Base-by-base conservation (phyloP, 2,797 vertebrate species). In the Bovichtus variegatus region DNA sequence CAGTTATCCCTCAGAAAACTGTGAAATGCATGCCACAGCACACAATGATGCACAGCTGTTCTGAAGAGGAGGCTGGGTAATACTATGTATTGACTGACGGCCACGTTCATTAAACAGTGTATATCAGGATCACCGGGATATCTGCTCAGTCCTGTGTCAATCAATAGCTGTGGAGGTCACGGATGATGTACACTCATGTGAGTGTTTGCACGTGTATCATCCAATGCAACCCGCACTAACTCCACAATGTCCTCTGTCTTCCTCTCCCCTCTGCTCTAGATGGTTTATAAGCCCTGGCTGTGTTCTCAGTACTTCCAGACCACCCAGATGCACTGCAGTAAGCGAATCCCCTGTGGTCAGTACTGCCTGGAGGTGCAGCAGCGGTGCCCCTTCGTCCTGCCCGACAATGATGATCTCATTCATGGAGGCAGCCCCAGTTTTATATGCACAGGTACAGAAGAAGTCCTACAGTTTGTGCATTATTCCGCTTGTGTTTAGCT, bases 291-390 rank as follows among this genome's bases (percentile, higher is more conserved):
- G 96, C 97, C 97, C 94, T 99, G 98, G 98, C 96, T 99, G 91
- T 99, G 98, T 96, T 98, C 97, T 96, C 97, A 99, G 96, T 98
- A 97, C 94, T 99, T 99, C 97, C 97, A 98, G 95, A 97, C 96
- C 91, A 97, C 97, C 91, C 97, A 99, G 96, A 96, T 96, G 93
- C 97, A 97, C 95, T 99, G 98, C 97, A 97, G 95, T 92, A 97
- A 97, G 95, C 96, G 95, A 94, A 97, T 99, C 94, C 98, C 97
- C 94, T 99, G 98, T 96, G 97, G 97, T 95, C 97, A 97, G 95
- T 99, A 99, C 96, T 99, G 98, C 96, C 95, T 97, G 94, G 97
- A 99, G 94, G 98, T 99, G 94, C 98, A 99, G 95, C 97, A 97
- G 88, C 96, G 97, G 92, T 99, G 98, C 95, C 98, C 98, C 69